Evolutionary conservation across 2,888 invertebrate species (phyloP), one percentile per base, ranked within the genome.

Genomic region (Leptarthrus brevirostris): DNA sequence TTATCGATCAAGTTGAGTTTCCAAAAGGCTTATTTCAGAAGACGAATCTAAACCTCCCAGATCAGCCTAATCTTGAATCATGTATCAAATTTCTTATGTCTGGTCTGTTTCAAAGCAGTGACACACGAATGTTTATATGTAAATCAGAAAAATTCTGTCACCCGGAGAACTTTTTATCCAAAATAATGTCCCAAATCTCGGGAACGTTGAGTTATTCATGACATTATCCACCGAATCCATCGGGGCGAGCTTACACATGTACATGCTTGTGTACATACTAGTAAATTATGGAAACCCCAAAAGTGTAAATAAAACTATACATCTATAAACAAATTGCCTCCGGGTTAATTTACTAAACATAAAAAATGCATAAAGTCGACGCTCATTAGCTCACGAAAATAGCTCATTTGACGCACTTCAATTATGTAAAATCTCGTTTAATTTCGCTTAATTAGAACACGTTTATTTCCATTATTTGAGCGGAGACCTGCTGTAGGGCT

Each of bases 371-470:
- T 73, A 61, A 75, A 61, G n/a, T 22, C 6, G 24, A 64, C 64
- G n/a, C 10, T 22, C 16, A 34, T 64, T 44, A 40, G 10, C 24
- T 24, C n/a, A 10, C 44, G 2, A 16, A 64, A 64, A 64, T 24
- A 22, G 64, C 20, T 26, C 64, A 72, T 72, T 54, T 53, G 24
- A 49, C 20, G 66, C 16, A 40, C 26, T 58, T 56, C 34, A 58
- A 76, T 76, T 74, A 76, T 76, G 75, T 69, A 76, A 76, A 76
- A 73, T 71, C 74, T 76, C 61, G 44, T 73, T 75, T 75, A 74
- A 56, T 56, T 56, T 56, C 34, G 56, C 14, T 64, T 64, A 47
- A 74, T 74, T 76, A 74, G 53, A 76, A 69, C 72, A 74, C 75
- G 69, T 72, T 73, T 74, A 76, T 76, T 74, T 61, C 49, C 69